These are phyloP conservation scores for Geotrupes spiniger DNA, from an alignment of 2,888 invertebrate species.

Conservation along the genomic window DNA sequence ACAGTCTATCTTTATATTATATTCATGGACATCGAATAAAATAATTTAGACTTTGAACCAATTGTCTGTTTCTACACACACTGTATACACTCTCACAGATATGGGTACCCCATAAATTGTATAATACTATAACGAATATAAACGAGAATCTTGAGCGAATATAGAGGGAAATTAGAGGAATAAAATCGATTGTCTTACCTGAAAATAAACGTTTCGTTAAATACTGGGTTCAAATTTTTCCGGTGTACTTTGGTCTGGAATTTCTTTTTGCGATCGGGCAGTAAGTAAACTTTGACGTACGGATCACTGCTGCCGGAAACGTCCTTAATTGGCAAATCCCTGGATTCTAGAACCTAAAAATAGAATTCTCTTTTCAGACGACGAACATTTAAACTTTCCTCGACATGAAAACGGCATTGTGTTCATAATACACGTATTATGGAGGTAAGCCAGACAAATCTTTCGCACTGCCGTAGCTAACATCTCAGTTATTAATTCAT, in stretches of 20 bases:
- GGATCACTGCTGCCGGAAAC: conserved; percentile 84
- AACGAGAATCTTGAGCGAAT: no score
- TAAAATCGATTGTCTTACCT: conserved; percentile 53
- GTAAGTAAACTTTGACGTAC: conserved; percentile 79
- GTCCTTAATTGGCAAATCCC: conserved; percentile 79
- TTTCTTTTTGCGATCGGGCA: conserved; percentile 83
- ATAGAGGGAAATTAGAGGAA: no score
- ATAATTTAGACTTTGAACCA: no score
- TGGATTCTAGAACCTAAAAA: conserved; percentile 66
- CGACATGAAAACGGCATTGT: neutral
- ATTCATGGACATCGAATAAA: no score
- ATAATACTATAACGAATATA: no score
- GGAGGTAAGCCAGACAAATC: no score
- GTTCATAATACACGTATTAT: neutral
- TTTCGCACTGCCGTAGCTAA: no score
- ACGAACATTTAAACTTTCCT: neutral
- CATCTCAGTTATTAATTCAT: no score
- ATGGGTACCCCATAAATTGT: no score
- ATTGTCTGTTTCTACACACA: no score
- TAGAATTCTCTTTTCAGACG: conserved; percentile 14
- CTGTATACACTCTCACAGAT: no score
- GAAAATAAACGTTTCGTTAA: conserved; percentile 82
- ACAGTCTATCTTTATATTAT: no score
- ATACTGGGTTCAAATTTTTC: conserved; percentile 76
- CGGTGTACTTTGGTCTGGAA: conserved; percentile 82